Base-by-base conservation (phyloP, 2,888 invertebrate species). In the Ypsolopha scabrella region DNA sequence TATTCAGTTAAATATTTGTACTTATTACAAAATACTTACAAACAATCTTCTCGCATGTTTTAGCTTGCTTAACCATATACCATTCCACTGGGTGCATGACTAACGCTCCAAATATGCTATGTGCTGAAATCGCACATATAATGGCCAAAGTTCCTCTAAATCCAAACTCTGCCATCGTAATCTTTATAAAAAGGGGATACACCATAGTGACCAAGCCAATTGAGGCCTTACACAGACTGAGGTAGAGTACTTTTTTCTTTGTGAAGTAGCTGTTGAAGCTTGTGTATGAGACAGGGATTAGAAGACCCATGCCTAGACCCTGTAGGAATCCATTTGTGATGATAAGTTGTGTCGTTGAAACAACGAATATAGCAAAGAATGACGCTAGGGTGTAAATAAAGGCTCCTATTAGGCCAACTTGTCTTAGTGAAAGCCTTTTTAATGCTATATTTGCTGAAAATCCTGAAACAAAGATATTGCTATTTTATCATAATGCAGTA, bases 251-350 rank as follows among this genome's bases (percentile, higher is more conserved):
- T 58, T 93, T 86, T 67, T 88, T 91, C 72, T 90, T 89, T 13
- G 91, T 89, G 59, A 94, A 94, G 62, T 92, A 94, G 54, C 90
- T 88, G 63, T 93, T 93, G 60, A 94, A 92, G 53, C 91, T 90
- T 0, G 93, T 91, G 60, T 91, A 92, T 0, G 90, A 87, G 41
- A 92, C 88, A n/a, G 93, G 92, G 59, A 93, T 86, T 61, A 93
- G 90, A 4, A 94, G 68, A 0, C 94, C 94, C 68, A 92, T 89
- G 51, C 92, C 93, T 33, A 86, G 61, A 61, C 90, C 90, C 75
- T 90, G 90, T 6, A 92, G 69, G 54, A 92, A 70, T 52, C 92
- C 90, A 73, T 90, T 92, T 24, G 91, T 88, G 52, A 92, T 63
- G 44, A 91, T 85, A 61, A 93, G 72, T 60, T 92, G 90, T 51